phyloP scores from a whole-genome alignment of 2,888 invertebrate genomes.

The Mythimna albipuncta region DNA sequence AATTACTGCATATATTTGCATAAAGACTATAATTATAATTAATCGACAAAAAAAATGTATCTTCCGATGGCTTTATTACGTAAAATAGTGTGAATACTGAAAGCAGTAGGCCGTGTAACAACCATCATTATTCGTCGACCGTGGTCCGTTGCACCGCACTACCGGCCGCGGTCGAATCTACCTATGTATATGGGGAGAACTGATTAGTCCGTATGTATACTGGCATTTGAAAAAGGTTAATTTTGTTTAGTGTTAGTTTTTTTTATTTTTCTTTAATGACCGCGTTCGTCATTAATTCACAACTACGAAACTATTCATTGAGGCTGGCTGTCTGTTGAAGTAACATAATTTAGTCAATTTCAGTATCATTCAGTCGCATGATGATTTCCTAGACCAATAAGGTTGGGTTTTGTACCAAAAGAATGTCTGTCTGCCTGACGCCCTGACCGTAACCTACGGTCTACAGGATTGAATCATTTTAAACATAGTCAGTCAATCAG shows the following conservation, averaged over 20 bases:
- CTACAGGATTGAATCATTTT: not conserved
- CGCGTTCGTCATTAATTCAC: not conserved
- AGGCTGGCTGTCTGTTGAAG: not conserved
- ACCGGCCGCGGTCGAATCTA: conserved; percentile 25
- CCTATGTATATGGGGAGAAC: conserved; percentile 16
- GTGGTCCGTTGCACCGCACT: conserved; percentile 47
- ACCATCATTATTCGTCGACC: conserved; percentile 76
- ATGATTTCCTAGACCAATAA: not conserved
- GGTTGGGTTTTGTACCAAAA: not conserved
- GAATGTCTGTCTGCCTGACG: not conserved
- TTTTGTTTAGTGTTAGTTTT: conserved; percentile 5
- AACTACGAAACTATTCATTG: not conserved
- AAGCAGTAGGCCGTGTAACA: conserved; percentile 79
- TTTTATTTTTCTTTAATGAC: not conserved
- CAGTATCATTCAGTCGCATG: not conserved
- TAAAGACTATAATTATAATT: not conserved
- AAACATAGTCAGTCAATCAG: not conserved
- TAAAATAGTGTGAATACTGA: conserved; percentile 77
- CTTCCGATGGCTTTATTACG: conserved; percentile 73
- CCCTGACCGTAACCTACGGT: too few species aligned
- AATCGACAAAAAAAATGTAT: not conserved
- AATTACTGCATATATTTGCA: not conserved
- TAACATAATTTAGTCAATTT: not conserved
- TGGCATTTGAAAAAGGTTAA: conserved; percentile 13
- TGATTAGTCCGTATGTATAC: conserved; percentile 31